Percentiles rank a stretch among this genome's conserved stretches.
phyloP scores from a whole-genome alignment of 2,113 vertebrate genomes.

The Oryzias celebensis region DNA sequence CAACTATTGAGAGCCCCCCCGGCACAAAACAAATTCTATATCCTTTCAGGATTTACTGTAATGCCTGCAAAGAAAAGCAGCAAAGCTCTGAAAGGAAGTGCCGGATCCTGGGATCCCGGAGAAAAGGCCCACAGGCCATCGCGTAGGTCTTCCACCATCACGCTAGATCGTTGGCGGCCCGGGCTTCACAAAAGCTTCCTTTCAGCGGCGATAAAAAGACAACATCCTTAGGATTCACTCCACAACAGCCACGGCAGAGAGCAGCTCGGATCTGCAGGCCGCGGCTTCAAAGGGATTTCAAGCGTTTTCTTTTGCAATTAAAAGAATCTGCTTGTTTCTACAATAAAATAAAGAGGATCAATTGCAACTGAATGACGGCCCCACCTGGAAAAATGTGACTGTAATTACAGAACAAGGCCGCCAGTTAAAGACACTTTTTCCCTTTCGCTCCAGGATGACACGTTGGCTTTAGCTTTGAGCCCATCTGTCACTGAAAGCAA shows the following conservation, averaged over 20 bases:
- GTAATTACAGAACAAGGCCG: conserved; percentile 9
- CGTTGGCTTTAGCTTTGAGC: conserved; percentile 38
- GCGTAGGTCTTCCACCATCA: conserved; percentile 22
- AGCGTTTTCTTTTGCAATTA: not conserved
- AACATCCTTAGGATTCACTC: conserved; percentile 37
- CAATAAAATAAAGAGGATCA: conserved; percentile 19
- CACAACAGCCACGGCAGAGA: conserved; percentile 16
- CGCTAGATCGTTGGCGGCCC: conserved; percentile 10
- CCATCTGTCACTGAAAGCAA: conserved; percentile 29
- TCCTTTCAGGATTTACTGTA: conserved; percentile 3
- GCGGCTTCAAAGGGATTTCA: conserved; percentile 5
- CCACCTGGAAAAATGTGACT: conserved; percentile 11
- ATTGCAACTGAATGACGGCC: conserved; percentile 4
- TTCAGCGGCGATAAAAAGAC: conserved; percentile 36
- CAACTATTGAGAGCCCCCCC: not conserved
- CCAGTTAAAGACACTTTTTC: conserved; percentile 5
- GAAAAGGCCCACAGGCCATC: conserved; percentile 15
- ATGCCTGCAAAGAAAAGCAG: not conserved
- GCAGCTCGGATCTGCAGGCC: no score
- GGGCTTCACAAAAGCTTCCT: conserved; percentile 42
- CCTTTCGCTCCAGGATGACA: conserved; percentile 13
- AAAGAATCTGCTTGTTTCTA: not conserved
- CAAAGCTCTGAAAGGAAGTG: conserved; percentile 9
- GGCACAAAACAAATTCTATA: not conserved
- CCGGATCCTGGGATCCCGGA: not conserved